phyloP scores from a whole-genome alignment of 2,888 invertebrate genomes.

The Pomacea canaliculata region DNA sequence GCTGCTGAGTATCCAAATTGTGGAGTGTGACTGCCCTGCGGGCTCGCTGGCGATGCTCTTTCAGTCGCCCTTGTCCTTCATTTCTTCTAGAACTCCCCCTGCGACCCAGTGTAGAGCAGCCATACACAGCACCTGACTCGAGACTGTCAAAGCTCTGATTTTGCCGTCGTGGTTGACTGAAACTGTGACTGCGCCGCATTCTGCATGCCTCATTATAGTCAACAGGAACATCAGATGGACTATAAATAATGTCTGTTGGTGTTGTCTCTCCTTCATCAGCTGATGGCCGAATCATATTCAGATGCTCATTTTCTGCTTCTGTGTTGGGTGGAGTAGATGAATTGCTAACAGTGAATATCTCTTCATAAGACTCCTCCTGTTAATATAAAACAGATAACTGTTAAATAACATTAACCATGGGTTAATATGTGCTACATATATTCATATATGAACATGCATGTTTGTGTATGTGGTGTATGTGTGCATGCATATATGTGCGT shows the following conservation, averaged over 20 bases:
- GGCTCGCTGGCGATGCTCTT: constrained; percentile 52
- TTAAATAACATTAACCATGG: too few relatives aligned
- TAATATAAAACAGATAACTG: too few relatives aligned
- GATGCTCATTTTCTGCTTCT: constrained; percentile 39
- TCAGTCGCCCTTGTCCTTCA: constrained; percentile 42
- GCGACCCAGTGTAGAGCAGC: constrained; percentile 25
- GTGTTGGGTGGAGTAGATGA: constrained; percentile 44
- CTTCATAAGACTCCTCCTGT: constrained; percentile 54
- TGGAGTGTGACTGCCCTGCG: constrained; percentile 57
- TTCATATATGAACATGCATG: too few relatives aligned
- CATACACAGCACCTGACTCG: constrained; percentile 21
- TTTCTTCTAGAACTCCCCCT: constrained; percentile 16
- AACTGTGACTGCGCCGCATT: constrained; percentile 38
- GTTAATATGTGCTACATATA: too few relatives aligned
- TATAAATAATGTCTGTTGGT: constrained; percentile 30
- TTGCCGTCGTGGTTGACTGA: constrained; percentile 32
- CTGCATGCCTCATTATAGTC: constrained; percentile 34
- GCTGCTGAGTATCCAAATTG: constrained; percentile 56
- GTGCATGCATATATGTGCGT: too few relatives aligned
- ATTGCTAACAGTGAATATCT: constrained; percentile 54
- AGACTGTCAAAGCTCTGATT: constrained; percentile 32
- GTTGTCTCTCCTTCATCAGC: constrained; percentile 21
- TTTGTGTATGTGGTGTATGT: too few relatives aligned
- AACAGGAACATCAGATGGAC: constrained; percentile 31
- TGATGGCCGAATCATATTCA: background rate